Evolutionary conservation across 37 sponge, comb jelly and placozoan species (phyloP).

Genomic region (Amphimedon queenslandica): DNA sequence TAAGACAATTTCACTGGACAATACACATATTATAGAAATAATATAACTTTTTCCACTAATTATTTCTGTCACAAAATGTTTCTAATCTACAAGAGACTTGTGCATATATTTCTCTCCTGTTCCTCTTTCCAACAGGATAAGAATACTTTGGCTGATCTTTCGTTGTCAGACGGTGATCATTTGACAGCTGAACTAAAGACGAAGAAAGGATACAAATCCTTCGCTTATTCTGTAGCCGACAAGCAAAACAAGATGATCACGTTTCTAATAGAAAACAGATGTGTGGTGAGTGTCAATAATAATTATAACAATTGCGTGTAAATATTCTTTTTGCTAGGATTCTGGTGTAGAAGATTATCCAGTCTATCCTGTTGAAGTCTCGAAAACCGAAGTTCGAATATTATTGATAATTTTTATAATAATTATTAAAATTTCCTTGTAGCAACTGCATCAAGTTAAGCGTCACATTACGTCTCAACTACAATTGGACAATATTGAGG

Average conservation of each 20-base stretch:
- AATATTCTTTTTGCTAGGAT: background rate
- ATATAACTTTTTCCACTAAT: no score
- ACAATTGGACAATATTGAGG: background rate
- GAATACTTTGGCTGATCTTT: constrained; percentile 33
- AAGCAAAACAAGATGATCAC: constrained; percentile 50
- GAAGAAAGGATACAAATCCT: constrained; percentile 61
- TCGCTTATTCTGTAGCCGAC: constrained; percentile 73
- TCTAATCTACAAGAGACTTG: no score
- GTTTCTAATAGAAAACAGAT: constrained; percentile 61
- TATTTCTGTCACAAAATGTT: no score
- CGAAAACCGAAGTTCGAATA: constrained; percentile 13
- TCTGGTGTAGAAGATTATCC: constrained; percentile 8
- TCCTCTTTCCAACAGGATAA: no score
- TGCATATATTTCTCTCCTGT: no score
- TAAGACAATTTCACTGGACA: no score
- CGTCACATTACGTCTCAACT: background rate
- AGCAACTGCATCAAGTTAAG: background rate
- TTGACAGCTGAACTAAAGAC: constrained; percentile 47
- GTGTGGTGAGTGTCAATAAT: constrained; percentile 37
- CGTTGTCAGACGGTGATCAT: constrained; percentile 45
- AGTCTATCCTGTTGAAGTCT: constrained; percentile 26
- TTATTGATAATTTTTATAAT: background rate
- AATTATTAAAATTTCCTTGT: background rate
- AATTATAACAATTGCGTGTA: background rate
- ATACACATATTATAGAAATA: no score